A percentile compares a stretch with the other conserved stretches of the same genome.
phyloP scores from a whole-genome alignment of 2,113 vertebrate genomes.

The Crotophaga sulcirostris region DNA sequence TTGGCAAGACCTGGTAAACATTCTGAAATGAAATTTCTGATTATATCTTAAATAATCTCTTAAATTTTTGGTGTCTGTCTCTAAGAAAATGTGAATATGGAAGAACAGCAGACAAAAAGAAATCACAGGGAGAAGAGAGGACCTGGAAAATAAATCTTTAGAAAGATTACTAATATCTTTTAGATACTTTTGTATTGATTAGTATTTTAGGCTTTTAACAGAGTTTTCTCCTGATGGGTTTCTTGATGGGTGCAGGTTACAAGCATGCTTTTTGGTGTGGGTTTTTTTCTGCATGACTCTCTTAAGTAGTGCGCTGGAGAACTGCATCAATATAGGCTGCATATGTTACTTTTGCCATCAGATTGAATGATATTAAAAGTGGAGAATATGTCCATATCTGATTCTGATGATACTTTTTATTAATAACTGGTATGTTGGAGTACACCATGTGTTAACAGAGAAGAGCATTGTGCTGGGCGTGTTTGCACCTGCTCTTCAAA shows the following conservation, averaged over 20 bases:
- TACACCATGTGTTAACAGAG: neutral
- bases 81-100: neutral
- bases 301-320: neutral
- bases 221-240: neutral
- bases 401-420: neutral
- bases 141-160: neutral
- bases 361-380: neutral
- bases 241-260: neutral
- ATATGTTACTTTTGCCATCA: neutral
- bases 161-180: neutral
- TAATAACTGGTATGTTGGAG: neutral
- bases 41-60: neutral
- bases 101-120: neutral
- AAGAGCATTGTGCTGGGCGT: neutral
- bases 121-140: neutral
- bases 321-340: neutral
- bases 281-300: neutral
- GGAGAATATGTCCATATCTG: neutral
- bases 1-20: neutral
- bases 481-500: neutral
- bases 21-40: neutral
- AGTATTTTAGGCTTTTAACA: neutral
- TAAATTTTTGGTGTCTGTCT: neutral
- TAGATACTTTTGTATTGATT: neutral
- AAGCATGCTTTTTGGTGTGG: fast-evolving